Base-by-base conservation (phyloP, 1,140 invertebrate genomes). In the Achatina immaculata region DNA sequence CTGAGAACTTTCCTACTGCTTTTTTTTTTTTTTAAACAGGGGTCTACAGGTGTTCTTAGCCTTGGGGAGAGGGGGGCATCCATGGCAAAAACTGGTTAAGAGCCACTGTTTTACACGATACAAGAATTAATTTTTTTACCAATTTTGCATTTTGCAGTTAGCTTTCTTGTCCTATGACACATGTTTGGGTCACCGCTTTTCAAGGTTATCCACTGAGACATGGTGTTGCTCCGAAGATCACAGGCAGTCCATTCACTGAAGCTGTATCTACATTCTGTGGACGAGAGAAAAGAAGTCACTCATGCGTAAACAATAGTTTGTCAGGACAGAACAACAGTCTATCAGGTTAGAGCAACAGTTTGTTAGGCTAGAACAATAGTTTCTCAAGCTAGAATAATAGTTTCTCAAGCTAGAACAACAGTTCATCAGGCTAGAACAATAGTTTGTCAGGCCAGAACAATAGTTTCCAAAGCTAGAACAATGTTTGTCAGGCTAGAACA, bases 181-280 rank as follows among this genome's bases (percentile, higher is more conserved):
- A 83, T 34, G 24, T 65, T 78, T 6, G 76, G 75, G 73, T 86
- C 83, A 7, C 86, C 86, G 16, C 69, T 76, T 68, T 82, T 85
- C 38, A 87, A 78, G 9, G 74, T 83, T 78, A 87, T 78, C 38
- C 76, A 78, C 66, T 77, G 82, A 3, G 83, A 82, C 82, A 84
- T 87, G 6, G 83, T 85, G 81, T 87, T 85, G n/a, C 83, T 87
- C 1, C 80, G 78, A 9, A 71, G 71, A 76, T 86, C 82, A 85
- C 87, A 88, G 19, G 77, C 68, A 14, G 58, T 76, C 87, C 87
- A 88, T 0, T 74, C 75, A 45, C 83, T 81, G 19, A 42, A 45
- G 40, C 55, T 81, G 75, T 88, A 88, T 51, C 78, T 78, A 66
- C 87, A 88, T 75, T 84, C 85, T 83, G 72, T 28, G 82, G 62